phyloP scores from a whole-genome alignment of 2,797 vertebrate genomes.

The Clamator glandarius region DNA sequence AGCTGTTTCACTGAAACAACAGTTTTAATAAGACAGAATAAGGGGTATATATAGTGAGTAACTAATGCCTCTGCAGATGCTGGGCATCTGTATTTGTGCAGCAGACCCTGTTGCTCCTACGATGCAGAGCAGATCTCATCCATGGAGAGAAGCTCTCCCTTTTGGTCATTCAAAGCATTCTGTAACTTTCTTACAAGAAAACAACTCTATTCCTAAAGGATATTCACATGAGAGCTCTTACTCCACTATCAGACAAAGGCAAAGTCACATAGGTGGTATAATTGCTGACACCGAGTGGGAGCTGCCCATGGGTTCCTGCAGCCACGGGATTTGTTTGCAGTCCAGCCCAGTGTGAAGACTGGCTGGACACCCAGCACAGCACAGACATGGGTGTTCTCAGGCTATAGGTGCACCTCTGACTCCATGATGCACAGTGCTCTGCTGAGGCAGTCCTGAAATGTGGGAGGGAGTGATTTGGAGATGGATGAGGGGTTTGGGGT shows the following conservation, averaged over 20 bases:
- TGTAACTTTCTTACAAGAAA: background rate
- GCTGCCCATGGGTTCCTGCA: background rate
- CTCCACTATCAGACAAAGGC: background rate
- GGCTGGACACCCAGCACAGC: rapidly evolving
- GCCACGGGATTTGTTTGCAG: background rate
- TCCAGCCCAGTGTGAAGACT: background rate
- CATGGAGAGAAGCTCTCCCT: background rate
- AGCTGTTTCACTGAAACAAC: background rate
- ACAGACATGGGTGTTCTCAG: background rate
- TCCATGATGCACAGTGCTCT: background rate
- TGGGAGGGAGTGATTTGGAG: background rate
- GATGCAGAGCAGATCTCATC: background rate
- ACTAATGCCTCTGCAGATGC: background rate
- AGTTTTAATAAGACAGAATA: background rate
- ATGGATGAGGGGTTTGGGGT: background rate
- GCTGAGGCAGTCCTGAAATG: background rate
- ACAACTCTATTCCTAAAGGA: background rate
- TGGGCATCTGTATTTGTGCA: rapidly evolving
- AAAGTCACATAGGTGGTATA: background rate
- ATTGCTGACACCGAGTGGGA: rapidly evolving
- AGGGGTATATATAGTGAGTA: background rate
- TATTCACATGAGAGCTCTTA: background rate
- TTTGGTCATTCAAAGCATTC: background rate
- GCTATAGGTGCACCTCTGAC: rapidly evolving
- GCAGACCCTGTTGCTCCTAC: background rate